Percentiles rank a stretch among this genome's conserved stretches.
Evolutionary conservation across 2,113 vertebrate species (phyloP).

Genomic region (Heptranchias perlo): DNA sequence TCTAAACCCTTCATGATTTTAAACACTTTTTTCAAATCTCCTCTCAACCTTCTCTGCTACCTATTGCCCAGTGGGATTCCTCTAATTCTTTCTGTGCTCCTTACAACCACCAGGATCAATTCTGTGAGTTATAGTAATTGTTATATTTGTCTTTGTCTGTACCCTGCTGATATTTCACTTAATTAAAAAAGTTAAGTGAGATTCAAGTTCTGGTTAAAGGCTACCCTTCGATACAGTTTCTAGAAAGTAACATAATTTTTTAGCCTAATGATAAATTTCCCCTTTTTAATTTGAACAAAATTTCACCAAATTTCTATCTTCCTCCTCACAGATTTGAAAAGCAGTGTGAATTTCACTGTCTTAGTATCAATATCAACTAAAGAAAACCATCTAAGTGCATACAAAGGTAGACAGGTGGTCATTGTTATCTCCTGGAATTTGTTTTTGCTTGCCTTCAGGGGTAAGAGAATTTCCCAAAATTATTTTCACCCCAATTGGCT

Average conservation of each 20-base stretch:
- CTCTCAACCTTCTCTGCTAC: too few relatives aligned
- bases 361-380: neutral
- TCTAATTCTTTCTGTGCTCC: neutral
- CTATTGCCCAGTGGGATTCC: neutral
- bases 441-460: neutral
- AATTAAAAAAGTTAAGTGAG: neutral
- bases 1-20: too few relatives aligned
- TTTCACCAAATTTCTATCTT: too few relatives aligned
- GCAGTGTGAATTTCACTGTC: neutral
- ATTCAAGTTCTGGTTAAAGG: neutral
- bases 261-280: neutral
- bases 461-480: neutral
- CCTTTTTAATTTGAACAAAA: too few relatives aligned
- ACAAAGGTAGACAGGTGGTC: neutral
- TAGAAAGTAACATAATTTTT: neutral
- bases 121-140: neutral
- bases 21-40: too few relatives aligned
- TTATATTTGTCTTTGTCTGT: neutral
- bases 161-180: neutral
- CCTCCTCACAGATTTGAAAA: neutral
- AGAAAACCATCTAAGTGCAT: neutral
- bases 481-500: neutral
- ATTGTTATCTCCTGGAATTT: neutral
- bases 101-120: neutral
- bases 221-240: neutral